Conservation (phyloP, 2,888 invertebrate genomes). For the Hyposoter dolosus region DNA sequence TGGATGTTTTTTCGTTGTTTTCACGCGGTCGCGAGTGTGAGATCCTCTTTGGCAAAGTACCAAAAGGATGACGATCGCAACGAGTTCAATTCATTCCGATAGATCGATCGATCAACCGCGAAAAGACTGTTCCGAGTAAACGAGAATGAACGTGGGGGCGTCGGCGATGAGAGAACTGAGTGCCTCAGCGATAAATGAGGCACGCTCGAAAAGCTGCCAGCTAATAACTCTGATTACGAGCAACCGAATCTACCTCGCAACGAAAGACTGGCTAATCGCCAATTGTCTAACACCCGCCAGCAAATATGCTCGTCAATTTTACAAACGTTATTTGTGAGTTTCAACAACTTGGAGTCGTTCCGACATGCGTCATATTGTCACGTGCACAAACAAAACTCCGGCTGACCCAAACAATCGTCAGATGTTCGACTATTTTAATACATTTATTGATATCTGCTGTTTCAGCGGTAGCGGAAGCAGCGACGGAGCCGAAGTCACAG, state of each 20-base stretch:
- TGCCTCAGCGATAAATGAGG: constrained; percentile 76
- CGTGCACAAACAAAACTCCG: neutral
- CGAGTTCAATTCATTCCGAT: neutral
- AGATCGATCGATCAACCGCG: constrained; percentile 6
- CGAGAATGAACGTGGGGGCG: neutral
- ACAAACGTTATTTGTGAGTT: constrained; percentile 77
- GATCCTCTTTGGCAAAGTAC: neutral
- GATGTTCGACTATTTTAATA: neutral
- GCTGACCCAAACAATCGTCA: neutral
- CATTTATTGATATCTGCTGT: constrained; percentile 60
- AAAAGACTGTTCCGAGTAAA: neutral
- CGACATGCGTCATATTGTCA: constrained; percentile 5
- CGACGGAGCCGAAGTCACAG: constrained; percentile 86
- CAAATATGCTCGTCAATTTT: constrained; percentile 71
- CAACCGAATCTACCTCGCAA: constrained; percentile 80
- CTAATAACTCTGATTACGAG: constrained; percentile 82
- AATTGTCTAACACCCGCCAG: constrained; percentile 77
- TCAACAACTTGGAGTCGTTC: neutral
- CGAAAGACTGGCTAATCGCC: constrained; percentile 80
- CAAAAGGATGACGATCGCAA: constrained; percentile 2
- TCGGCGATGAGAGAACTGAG: constrained; percentile 71
- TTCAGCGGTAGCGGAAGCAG: constrained; percentile 87
- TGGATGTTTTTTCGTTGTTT: constrained; percentile 9
- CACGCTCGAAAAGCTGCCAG: constrained; percentile 79
- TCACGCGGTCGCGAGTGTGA: neutral